phyloP scores from a whole-genome alignment of 2,797 vertebrate genomes.

The Moxostoma hubbsi region DNA sequence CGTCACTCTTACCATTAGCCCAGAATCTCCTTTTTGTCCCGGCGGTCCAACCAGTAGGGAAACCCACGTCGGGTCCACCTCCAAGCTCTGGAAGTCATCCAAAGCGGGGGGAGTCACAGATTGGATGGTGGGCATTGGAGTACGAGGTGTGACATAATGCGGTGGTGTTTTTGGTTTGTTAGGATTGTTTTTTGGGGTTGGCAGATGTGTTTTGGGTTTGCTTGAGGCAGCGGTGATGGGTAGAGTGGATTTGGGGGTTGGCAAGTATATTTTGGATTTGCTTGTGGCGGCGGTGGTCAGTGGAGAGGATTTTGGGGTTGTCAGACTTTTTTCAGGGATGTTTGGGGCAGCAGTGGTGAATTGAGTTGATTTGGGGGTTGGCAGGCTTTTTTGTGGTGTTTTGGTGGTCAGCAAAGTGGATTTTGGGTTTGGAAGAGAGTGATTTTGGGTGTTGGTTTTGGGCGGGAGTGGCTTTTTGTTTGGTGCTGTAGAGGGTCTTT shows the following conservation, averaged over 20 bases:
- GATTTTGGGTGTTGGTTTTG: slow-evolving; percentile 32
- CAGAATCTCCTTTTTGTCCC: slow-evolving; percentile 89
- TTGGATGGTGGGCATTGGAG: slow-evolving; percentile 66
- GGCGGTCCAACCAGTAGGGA: slow-evolving; percentile 80
- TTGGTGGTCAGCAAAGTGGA: slow-evolving; percentile 65
- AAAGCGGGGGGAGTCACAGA: slow-evolving; percentile 79
- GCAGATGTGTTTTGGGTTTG: too few relatives aligned
- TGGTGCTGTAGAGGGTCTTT: slow-evolving; percentile 4
- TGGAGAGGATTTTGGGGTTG: too few relatives aligned
- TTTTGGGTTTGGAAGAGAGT: slow-evolving; percentile 60
- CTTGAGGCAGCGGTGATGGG: too few relatives aligned
- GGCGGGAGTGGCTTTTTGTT: slow-evolving; percentile 30
- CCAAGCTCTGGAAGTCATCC: slow-evolving; percentile 82
- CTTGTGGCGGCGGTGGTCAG: too few relatives aligned
- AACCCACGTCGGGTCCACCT: slow-evolving; percentile 82
- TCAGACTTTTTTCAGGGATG: too few relatives aligned
- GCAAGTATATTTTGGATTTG: too few relatives aligned
- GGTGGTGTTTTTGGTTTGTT: slow-evolving; percentile 52
- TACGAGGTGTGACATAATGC: slow-evolving; percentile 55
- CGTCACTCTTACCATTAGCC: slow-evolving; percentile 81
- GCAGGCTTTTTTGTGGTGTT: slow-evolving; percentile 56
- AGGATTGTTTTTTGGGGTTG: slow-evolving; percentile 42
- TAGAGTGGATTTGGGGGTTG: too few relatives aligned
- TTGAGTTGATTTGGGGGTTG: slow-evolving; percentile 59
- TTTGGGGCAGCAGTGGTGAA: slow-evolving; percentile 63